Evolutionary conservation across 1,140 invertebrate genomes (phyloP), one percentile per base, ranked within the genome.

Genomic region (Panulirus ornatus): DNA sequence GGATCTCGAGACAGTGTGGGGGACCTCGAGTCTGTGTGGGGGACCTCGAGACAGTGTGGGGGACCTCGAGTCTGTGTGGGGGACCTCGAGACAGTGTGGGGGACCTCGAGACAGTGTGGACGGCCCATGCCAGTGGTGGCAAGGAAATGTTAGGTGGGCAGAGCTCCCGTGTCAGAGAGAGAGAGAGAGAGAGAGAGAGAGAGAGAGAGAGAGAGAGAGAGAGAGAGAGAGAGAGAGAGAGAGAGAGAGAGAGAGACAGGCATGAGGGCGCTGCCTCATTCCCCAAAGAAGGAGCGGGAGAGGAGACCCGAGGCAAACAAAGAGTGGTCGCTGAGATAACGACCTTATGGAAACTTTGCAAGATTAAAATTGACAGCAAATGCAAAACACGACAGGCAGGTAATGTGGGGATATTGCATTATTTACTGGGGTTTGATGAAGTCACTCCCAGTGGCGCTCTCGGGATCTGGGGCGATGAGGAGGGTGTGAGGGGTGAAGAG

Each of bases 341-440:
- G 47, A 89, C 81, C 79, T 89, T 83, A 75, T 58, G 79, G 79
- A 89, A 83, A 89, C 78, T 89, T 89, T 89, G 88, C 76, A 89
- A 83, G 88, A 89, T 89, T 89, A 89, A 75, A 89, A 89, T 89
- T 89, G 88, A 84, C 88, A 89, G 88, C 66, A 75, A 89, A 89
- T 76, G 88, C 88, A 89, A 89, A 89, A 89, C 88, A 89, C 79
- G 79, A 36, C 63, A 66, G 88, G 42, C 78, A 89, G 88, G 88
- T 89, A 89, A 89, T 89, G 16, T 75, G 78, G 70, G 79, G 79
- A 83, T 83, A 89, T 89, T 83, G 54, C 79, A 89, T 89, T 89
- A 89, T 89, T 89, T 83, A 89, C 88, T 75, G 79, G 44, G 88
- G 54, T 84, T 89, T 89, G 84, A 89, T 89, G 88, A 89, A 89